Conservation (phyloP, 2,797 vertebrate genomes). For the Luscinia megarhynchos region DNA sequence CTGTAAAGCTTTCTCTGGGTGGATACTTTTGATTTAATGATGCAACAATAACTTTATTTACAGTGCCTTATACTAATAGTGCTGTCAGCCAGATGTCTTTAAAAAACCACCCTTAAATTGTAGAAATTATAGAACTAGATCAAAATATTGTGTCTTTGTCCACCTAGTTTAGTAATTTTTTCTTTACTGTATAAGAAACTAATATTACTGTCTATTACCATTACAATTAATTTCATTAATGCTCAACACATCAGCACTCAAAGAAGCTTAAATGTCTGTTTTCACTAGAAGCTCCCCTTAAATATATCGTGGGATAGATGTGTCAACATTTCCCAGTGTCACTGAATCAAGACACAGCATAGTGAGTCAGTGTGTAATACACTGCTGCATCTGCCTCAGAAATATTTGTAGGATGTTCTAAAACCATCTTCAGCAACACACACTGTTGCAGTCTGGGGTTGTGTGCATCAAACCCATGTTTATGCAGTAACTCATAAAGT, state of each 20-base stretch:
- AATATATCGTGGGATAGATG: not conserved
- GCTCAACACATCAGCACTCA: not conserved
- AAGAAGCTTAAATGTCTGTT: not conserved
- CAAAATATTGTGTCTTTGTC: not conserved
- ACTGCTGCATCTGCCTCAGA: constrained; percentile 23
- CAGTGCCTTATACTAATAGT: constrained; percentile 49
- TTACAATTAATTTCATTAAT: constrained; percentile 30
- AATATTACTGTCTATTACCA: not conserved
- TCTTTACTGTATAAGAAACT: constrained; percentile 5
- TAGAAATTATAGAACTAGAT: not conserved
- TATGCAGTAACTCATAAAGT: constrained; percentile 6
- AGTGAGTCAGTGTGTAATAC: constrained; percentile 2
- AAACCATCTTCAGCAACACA: constrained; percentile 43
- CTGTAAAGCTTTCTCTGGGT: constrained; percentile 41
- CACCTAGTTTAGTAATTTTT: not conserved
- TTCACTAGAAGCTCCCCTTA: not conserved
- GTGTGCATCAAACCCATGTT: constrained; percentile 51
- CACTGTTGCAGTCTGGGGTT: not conserved
- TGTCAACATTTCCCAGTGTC: not conserved
- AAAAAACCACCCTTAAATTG: not conserved
- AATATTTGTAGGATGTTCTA: constrained; percentile 45
- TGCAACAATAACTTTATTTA: constrained; percentile 51
- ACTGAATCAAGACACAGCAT: constrained; percentile 11
- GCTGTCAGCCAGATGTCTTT: not conserved
- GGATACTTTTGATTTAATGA: not conserved